Conservation (phyloP, 2,888 invertebrate genomes). For the Ectobius pallidus region DNA sequence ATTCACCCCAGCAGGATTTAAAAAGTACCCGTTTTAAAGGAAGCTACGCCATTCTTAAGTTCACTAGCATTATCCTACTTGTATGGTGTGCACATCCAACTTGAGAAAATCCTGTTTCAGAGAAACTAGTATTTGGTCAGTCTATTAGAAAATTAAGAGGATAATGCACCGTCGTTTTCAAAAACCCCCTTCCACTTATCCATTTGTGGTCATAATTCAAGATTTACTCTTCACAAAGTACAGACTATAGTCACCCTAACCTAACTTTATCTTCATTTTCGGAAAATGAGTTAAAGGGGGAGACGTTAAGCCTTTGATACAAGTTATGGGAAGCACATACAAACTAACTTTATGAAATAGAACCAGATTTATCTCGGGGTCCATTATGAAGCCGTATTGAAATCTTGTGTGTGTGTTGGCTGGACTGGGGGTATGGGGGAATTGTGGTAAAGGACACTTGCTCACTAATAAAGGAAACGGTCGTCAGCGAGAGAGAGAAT, state of each 20-base stretch:
- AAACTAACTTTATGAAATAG: background rate
- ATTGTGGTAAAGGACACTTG: constrained; percentile 9
- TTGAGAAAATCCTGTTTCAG: no score
- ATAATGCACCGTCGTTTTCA: background rate
- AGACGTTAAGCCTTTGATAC: background rate
- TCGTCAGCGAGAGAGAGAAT: constrained; percentile 1
- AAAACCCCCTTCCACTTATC: background rate
- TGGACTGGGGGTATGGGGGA: background rate
- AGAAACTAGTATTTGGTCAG: no score
- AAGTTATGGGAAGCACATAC: background rate
- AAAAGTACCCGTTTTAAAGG: no score
- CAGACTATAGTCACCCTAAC: background rate
- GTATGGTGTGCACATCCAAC: no score
- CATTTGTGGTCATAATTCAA: constrained; percentile 8
- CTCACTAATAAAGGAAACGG: constrained; percentile 31
- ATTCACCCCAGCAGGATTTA: no score
- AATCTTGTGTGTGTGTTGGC: background rate
- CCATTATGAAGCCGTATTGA: background rate
- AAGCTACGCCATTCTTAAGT: no score
- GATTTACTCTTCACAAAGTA: background rate
- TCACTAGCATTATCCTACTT: no score
- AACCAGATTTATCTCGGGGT: background rate
- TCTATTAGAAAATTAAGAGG: no score
- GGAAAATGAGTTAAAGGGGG: background rate
- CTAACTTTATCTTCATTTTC: background rate